These are phyloP conservation scores for Passer domesticus DNA, from an alignment of 2,113 vertebrate genomes.

Conservation along the genomic window DNA sequence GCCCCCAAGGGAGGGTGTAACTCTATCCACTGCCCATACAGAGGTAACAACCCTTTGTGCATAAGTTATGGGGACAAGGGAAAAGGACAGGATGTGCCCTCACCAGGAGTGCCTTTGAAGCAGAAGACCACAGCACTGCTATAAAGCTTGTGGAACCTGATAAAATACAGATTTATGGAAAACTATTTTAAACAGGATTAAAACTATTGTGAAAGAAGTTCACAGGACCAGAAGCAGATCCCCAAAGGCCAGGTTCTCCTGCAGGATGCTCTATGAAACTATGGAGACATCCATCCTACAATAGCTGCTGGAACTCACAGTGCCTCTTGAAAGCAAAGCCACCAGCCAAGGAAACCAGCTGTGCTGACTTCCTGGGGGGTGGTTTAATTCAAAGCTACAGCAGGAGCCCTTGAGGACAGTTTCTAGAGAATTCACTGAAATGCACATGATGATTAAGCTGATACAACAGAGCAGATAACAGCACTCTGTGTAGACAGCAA, in stretches of 20 bases:
- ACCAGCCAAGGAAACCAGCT: not conserved
- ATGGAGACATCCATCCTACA: not conserved
- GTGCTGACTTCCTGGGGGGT: not conserved
- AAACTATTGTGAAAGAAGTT: not conserved
- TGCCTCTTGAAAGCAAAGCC: not conserved
- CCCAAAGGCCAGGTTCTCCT: not conserved
- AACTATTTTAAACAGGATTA: not conserved
- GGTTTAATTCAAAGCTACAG: not conserved
- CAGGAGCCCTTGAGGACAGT: fast-evolving
- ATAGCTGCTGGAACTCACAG: fast-evolving
- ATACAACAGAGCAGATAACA: not conserved
- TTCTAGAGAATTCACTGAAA: not conserved
- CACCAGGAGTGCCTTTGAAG: not conserved
- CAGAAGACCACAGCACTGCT: fast-evolving
- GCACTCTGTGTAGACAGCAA: not conserved
- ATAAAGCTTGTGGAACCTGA: not conserved
- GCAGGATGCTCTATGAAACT: not conserved
- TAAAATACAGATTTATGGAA: not conserved
- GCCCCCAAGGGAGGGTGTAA: not conserved
- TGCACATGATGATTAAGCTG: not conserved
- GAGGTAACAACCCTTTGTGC: not conserved
- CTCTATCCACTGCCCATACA: not conserved
- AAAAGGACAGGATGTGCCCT: not conserved
- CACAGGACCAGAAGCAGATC: not conserved
- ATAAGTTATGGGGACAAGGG: fast-evolving